Base-by-base conservation (phyloP, 2,888 invertebrate species). In the Orthonychiurus folsomi region DNA sequence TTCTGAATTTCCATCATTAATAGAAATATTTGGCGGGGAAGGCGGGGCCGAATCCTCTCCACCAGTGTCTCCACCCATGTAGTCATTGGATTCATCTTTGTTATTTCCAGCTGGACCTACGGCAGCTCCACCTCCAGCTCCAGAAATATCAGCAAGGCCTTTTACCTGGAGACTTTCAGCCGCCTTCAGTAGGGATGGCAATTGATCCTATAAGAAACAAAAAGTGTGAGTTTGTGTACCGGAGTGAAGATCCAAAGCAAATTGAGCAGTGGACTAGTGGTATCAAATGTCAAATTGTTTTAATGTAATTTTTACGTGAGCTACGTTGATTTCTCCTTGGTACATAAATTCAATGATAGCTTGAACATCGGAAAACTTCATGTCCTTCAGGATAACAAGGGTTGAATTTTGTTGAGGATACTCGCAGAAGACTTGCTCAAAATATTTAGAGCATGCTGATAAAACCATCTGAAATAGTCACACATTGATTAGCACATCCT, bases 321-420 rank as follows among this genome's bases (percentile, higher is more conserved):
- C 90, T 63, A 93, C 92, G 79, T 91, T 92, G 78, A 93, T 93
- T 81, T 93, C 93, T 69, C 93, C 93, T 75, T 90, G 90, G 79
- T 93, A 93, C 93, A 93, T 93, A 77, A 93, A 93, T 78, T 92
- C 90, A 61, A 93, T 88, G 70, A 93, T 82, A 66, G 91, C 90
- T 78, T 87, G 87, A 74, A 93, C 85, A 79, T 93, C 93, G 70
- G 88, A 85, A 75, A 89, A 93, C 76, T 89, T 87, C 66, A 93
- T 89, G 78, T 93, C 93, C 80, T 92, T 91, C 76, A 93, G 86
- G 72, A 89, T 88, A 69, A 89, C 84, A 73, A 89, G 87, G 58
- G 75, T 75, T 59, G 88, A 88, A 78, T 88, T 87, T 73, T 86
- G 86, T 76, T 87, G 87, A 76, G 85, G 85, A 77, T 86, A 86